phyloP scores from a whole-genome alignment of 1,140 invertebrate species.

The Drosophila lacertosa region DNA sequence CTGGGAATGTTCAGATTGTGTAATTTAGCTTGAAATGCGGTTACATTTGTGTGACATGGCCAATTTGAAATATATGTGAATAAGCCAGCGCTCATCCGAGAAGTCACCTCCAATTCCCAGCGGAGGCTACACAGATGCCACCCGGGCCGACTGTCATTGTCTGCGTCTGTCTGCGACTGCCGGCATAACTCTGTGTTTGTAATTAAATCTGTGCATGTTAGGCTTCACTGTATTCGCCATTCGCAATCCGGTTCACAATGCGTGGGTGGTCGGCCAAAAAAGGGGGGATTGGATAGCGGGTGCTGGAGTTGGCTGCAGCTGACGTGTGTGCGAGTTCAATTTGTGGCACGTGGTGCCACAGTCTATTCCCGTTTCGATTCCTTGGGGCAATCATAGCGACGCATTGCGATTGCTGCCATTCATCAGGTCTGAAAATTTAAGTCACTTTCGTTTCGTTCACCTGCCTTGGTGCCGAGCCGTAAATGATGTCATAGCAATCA shows the following conservation, averaged over 20 bases:
- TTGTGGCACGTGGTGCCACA: constrained; percentile 3
- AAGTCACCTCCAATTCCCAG: background rate
- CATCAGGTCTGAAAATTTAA: constrained; percentile 6
- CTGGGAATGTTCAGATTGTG: constrained; percentile 1
- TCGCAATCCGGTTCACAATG: background rate
- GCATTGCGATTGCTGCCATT: constrained; percentile 1
- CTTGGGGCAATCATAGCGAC: background rate
- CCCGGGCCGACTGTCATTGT: constrained; percentile 3
- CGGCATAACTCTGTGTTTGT: constrained; percentile 21
- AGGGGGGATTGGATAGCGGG: background rate
- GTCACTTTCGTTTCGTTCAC: constrained; percentile 22
- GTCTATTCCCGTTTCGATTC: constrained; percentile 15
- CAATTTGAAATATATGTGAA: constrained; percentile 11
- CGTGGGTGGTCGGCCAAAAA: too few species aligned
- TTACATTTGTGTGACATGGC: constrained; percentile 14
- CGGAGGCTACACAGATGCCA: constrained; percentile 4
- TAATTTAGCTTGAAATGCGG: constrained; percentile 17
- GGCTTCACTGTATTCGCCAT: too few species aligned
- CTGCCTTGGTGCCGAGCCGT: constrained; percentile 18
- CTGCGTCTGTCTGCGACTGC: background rate
- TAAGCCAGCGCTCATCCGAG: background rate
- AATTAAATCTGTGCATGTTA: constrained; percentile 22
- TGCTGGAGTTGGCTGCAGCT: background rate
- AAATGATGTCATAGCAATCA: constrained; percentile 56
- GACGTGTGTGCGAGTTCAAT: constrained; percentile 7